A percentile compares a stretch with the other conserved stretches of the same genome.
Conservation (phyloP, 2,113 vertebrate genomes). For the Spermophilus dauricus region DNA sequence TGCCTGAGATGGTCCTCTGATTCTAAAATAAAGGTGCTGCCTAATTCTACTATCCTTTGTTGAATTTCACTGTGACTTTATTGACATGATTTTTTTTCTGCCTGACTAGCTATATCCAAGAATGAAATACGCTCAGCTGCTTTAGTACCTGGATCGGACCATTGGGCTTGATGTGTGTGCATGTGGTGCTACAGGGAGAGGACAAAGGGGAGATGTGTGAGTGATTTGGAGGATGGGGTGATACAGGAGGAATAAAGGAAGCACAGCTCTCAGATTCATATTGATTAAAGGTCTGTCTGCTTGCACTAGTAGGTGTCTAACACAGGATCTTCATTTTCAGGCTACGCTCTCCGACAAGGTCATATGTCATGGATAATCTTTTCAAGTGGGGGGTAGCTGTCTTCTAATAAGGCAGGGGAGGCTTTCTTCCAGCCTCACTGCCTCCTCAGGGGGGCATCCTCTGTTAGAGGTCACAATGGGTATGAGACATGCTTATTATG, state of each 20-base stretch:
- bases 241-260: not conserved
- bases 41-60: not conserved
- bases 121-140: not conserved
- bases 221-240: not conserved
- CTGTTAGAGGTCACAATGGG: not conserved
- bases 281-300: not conserved
- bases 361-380: not conserved
- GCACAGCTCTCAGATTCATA: not conserved
- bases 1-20: not conserved
- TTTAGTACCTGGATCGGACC: not conserved
- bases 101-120: not conserved
- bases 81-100: not conserved
- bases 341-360: not conserved
- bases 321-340: not conserved
- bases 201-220: no score
- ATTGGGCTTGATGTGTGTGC: accelerated
- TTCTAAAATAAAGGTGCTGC: not conserved
- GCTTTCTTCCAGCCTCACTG: not conserved
- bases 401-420: not conserved
- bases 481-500: not conserved
- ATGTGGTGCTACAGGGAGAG: accelerated
- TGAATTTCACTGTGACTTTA: not conserved
- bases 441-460: not conserved
- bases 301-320: not conserved
- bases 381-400: not conserved